Conservation (phyloP, 2,797 vertebrate species). For the Bovichtus variegatus region DNA sequence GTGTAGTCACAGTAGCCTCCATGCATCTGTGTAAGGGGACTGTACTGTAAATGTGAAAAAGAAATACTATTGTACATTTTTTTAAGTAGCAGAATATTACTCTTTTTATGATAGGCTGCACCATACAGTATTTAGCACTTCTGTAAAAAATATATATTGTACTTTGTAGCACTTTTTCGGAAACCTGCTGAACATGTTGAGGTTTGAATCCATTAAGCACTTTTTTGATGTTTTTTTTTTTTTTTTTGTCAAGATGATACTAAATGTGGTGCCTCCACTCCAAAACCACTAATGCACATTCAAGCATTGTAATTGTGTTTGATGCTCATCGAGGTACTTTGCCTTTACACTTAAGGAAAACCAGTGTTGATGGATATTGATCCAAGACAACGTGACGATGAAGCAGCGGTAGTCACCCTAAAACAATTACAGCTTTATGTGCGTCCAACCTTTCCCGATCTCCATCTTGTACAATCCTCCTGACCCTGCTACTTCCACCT, state of each 20-base stretch:
- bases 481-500: conserved; percentile 34
- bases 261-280: conserved; percentile 62
- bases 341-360: conserved; percentile 65
- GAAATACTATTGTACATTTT: neutral
- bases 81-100: neutral
- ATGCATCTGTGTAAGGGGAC: neutral
- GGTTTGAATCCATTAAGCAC: conserved; percentile 52
- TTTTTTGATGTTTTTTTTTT: no score
- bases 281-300: conserved; percentile 70
- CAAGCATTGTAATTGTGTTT: conserved; percentile 53
- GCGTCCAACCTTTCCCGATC: neutral
- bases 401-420: conserved; percentile 26
- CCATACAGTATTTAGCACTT: neutral
- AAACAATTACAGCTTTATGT: neutral
- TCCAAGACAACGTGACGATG: conserved; percentile 49
- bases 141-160: neutral
- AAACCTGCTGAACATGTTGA: conserved; percentile 21
- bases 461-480: neutral
- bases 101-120: neutral
- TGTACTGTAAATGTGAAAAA: neutral
- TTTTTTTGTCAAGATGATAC: conserved; percentile 34
- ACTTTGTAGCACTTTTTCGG: conserved; percentile 4
- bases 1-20: neutral
- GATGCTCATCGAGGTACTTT: conserved; percentile 62
- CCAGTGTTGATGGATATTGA: conserved; percentile 73